These are phyloP conservation scores for Furnarius figulus DNA, from an alignment of 2,113 vertebrate genomes.

Conservation along the genomic window DNA sequence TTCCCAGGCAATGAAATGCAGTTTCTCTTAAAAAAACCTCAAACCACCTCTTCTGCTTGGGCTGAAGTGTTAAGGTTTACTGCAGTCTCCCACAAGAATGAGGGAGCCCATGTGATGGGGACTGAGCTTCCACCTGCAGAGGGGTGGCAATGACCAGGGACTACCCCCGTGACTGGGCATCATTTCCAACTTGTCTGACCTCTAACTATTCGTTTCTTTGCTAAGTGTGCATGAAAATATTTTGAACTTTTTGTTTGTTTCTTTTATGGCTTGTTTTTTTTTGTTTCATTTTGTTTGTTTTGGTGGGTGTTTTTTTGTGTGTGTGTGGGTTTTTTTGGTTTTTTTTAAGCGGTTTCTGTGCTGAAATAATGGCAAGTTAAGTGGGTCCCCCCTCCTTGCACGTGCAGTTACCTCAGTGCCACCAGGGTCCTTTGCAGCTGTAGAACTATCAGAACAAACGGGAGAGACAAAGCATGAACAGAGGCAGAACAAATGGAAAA, in stretches of 20 bases:
- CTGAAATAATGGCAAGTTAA: background rate
- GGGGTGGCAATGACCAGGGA: background rate
- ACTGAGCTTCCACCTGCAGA: background rate
- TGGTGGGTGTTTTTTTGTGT: no score
- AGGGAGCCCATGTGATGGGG: fast-evolving
- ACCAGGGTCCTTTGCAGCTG: background rate
- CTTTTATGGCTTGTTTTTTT: background rate
- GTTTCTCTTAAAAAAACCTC: background rate
- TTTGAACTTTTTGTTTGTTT: fast-evolving
- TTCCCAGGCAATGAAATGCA: background rate
- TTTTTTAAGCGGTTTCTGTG: background rate
- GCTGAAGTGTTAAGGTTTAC: background rate
- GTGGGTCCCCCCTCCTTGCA: fast-evolving
- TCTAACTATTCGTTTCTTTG: background rate
- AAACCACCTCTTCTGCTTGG: background rate
- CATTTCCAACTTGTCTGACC: background rate
- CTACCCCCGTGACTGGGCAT: fast-evolving
- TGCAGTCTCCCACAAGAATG: fast-evolving
- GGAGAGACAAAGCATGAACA: background rate
- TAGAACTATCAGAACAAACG: background rate
- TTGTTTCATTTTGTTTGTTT: no score
- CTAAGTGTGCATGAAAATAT: background rate
- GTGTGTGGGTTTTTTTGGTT: no score
- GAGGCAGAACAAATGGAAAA: constrained; percentile 9
- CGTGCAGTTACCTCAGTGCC: background rate